phyloP scores from a whole-genome alignment of 2,888 invertebrate species.

The Ectemnius lituratus region DNA sequence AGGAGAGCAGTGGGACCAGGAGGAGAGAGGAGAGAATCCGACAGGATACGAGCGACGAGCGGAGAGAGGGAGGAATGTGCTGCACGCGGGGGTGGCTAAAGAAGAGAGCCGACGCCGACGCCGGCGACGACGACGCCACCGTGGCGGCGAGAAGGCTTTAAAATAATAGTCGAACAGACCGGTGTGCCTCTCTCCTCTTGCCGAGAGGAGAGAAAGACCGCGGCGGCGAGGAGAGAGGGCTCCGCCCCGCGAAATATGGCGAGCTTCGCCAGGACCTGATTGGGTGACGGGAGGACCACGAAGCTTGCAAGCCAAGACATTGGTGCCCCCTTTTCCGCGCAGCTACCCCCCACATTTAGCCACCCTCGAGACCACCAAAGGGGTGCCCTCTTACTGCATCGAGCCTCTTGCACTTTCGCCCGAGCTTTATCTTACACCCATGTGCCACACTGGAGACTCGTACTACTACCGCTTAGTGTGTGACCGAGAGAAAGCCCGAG shows the following conservation, averaged over 20 bases:
- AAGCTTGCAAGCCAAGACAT: constrained; percentile 76
- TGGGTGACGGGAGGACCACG: constrained; percentile 77
- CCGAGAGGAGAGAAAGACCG: constrained; percentile 52
- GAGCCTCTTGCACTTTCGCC: constrained; percentile 53
- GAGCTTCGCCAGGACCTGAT: constrained; percentile 76
- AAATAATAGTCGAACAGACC: constrained; percentile 72
- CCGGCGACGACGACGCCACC: constrained; percentile 20
- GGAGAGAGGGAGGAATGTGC: constrained; percentile 55
- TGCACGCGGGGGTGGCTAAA: constrained; percentile 49
- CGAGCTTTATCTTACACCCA: constrained; percentile 42
- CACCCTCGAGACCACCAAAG: constrained; percentile 55
- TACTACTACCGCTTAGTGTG: no score
- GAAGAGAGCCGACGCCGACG: constrained; percentile 24
- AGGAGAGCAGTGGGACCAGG: constrained; percentile 33
- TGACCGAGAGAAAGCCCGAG: no score
- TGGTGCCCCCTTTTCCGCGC: constrained; percentile 71
- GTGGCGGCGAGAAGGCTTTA: constrained; percentile 63
- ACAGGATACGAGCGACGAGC: constrained; percentile 50
- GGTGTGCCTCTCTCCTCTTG: constrained; percentile 53
- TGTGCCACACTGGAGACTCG: constrained; percentile 28
- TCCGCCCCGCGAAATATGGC: constrained; percentile 77
- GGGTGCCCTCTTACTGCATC: constrained; percentile 50
- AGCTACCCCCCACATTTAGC: constrained; percentile 64
- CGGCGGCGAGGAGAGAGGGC: constrained; percentile 63
- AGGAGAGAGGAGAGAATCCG: constrained; percentile 42